Conservation (phyloP, 37 sponge, comb jelly and placozoan species). For the Beroe forskalii region DNA sequence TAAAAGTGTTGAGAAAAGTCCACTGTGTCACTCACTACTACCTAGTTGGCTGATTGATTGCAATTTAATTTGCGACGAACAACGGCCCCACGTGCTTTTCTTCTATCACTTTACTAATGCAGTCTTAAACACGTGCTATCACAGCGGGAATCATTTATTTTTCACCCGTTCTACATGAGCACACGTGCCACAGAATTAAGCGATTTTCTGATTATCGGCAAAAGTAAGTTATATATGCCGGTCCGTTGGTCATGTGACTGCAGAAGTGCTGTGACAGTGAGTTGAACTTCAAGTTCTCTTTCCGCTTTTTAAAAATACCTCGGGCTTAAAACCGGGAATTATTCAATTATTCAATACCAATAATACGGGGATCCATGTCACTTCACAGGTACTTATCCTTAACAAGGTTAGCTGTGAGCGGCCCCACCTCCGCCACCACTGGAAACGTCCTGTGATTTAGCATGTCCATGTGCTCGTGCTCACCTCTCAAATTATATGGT, state of each 20-base stretch:
- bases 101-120: conserved; percentile 51
- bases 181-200: conserved; percentile 15
- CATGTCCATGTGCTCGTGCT: too few species aligned
- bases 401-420: too few species aligned
- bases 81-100: conserved; percentile 4
- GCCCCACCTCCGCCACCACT: too few species aligned
- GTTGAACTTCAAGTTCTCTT: neutral
- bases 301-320: neutral
- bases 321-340: neutral
- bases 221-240: too few species aligned
- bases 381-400: neutral
- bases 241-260: neutral
- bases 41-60: conserved; percentile 11
- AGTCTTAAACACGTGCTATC: conserved; percentile 49
- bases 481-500: too few species aligned
- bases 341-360: neutral
- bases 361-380: neutral
- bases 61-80: conserved; percentile 45
- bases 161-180: conserved; percentile 14
- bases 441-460: neutral
- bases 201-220: conserved; percentile 58
- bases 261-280: neutral
- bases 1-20: too few species aligned
- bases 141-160: neutral
- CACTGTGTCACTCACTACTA: neutral